Evolutionary conservation across 2,797 vertebrate species (phyloP).

Genomic region (Rhynchonycteris naso): DNA sequence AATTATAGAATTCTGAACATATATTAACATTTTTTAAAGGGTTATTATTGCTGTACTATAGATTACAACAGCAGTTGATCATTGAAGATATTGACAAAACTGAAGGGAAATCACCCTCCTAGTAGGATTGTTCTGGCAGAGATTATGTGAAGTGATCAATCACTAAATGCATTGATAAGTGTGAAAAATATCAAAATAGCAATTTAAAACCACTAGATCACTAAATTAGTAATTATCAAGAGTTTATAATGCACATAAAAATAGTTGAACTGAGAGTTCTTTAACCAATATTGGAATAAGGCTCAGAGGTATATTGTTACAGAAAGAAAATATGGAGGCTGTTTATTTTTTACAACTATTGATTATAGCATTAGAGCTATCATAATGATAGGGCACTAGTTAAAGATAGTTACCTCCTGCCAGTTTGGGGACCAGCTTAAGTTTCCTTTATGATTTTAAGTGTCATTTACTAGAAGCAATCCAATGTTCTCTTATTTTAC

Average conservation of each 20-base stretch:
- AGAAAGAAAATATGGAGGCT: neutral
- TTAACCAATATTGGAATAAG: neutral
- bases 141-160: neutral
- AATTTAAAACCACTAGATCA: neutral
- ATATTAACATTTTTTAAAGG: slow-evolving; percentile 1
- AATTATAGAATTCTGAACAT: neutral
- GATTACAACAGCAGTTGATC: neutral
- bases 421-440: neutral
- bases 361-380: neutral
- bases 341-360: neutral
- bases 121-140: neutral
- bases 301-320: neutral
- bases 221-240: neutral
- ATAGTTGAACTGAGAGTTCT: neutral
- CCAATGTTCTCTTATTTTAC: neutral
- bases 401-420: neutral
- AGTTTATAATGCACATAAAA: neutral
- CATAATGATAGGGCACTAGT: neutral
- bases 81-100: slow-evolving; percentile 1
- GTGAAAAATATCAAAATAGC: neutral
- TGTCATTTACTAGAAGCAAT: neutral
- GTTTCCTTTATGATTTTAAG: neutral
- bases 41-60: neutral
- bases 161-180: neutral
- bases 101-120: neutral